Evolutionary conservation across 2,113 vertebrate genomes (phyloP).

Genomic region (Dromaius novaehollandiae): DNA sequence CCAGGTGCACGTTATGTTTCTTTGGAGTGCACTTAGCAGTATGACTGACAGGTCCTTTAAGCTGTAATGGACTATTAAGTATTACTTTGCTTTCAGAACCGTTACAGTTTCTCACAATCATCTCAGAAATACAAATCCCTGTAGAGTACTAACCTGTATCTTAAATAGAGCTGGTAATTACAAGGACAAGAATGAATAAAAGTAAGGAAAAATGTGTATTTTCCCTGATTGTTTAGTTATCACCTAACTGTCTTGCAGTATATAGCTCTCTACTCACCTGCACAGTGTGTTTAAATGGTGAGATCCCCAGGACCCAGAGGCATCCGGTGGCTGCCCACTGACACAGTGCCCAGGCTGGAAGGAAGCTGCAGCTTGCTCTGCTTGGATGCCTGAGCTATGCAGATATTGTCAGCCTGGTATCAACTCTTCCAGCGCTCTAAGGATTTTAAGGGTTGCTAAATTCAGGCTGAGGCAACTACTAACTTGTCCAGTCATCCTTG

Average conservation of each 20-base stretch:
- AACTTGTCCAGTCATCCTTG: background rate
- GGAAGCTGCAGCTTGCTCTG: background rate
- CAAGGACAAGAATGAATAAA: background rate
- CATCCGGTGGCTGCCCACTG: background rate
- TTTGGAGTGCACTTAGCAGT: background rate
- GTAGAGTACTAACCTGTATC: background rate
- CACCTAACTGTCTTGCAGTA: background rate
- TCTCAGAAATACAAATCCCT: slow-evolving; percentile 10
- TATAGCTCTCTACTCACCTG: background rate
- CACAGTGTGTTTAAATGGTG: background rate
- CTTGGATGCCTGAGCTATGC: background rate
- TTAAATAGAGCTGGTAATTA: slow-evolving; percentile 32
- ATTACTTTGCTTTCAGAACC: background rate
- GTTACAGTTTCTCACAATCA: background rate
- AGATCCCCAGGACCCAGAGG: rapidly evolving
- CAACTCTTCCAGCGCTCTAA: background rate
- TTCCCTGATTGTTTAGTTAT: background rate
- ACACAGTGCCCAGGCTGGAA: background rate
- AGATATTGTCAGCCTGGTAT: background rate
- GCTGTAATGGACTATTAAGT: slow-evolving; percentile 14
- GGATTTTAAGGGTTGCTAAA: background rate
- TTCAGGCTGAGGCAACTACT: background rate
- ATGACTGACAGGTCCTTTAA: background rate
- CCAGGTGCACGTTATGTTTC: background rate
- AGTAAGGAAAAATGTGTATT: background rate